phyloP scores from a whole-genome alignment of 2,888 invertebrate species.

The Doris montereyensis region DNA sequence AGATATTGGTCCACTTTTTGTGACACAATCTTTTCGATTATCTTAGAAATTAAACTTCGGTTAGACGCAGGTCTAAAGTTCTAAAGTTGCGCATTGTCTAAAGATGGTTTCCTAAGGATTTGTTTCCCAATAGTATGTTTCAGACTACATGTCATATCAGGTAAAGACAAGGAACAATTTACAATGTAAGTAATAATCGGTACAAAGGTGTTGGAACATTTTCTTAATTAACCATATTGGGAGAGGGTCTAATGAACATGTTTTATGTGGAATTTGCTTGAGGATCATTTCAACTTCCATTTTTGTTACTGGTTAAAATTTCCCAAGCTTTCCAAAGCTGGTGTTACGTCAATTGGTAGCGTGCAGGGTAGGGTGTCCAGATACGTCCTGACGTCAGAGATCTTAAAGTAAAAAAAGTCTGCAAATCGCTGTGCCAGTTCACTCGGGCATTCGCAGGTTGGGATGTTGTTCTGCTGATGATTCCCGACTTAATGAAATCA shows the following conservation, averaged over 20 bases:
- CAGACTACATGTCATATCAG: not conserved
- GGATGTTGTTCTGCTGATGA: too few relatives aligned
- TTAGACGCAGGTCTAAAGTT: not conserved
- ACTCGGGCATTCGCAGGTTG: too few relatives aligned
- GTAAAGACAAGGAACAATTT: not conserved
- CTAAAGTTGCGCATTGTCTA: not conserved
- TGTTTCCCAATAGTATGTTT: not conserved
- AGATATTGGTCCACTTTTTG: not conserved
- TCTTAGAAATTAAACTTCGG: not conserved
- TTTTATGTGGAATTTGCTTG: not conserved
- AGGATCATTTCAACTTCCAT: not conserved
- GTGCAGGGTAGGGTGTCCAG: too few relatives aligned
- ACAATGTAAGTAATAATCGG: not conserved
- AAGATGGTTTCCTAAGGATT: not conserved
- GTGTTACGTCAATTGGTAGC: too few relatives aligned
- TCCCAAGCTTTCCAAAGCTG: too few relatives aligned
- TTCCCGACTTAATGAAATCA: too few relatives aligned
- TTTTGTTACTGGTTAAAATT: too few relatives aligned
- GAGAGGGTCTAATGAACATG: not conserved
- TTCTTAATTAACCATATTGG: not conserved
- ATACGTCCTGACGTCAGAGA: too few relatives aligned
- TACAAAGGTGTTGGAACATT: not conserved
- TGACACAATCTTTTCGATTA: not conserved
- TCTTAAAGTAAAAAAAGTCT: too few relatives aligned
- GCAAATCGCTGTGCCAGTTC: too few relatives aligned